phyloP scores from a whole-genome alignment of 2,888 invertebrate species.

The Steinernema hermaphroditum region DNA sequence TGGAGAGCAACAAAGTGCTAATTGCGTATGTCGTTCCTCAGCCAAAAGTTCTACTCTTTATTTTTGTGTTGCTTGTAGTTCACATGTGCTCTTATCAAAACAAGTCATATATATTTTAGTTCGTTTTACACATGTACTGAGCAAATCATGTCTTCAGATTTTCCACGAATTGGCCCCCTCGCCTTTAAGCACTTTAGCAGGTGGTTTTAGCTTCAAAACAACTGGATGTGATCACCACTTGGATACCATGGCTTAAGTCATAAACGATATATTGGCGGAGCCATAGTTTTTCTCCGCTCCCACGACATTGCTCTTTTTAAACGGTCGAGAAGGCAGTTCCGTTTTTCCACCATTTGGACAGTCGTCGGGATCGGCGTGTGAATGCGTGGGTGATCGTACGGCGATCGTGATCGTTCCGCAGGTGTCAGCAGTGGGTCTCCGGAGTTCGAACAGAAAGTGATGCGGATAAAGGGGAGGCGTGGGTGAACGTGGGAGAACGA shows the following conservation, averaged over 20 bases:
- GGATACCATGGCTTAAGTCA: not conserved
- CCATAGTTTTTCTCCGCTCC: not conserved
- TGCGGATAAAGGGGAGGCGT: not conserved
- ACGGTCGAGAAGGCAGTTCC: not conserved
- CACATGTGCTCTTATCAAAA: no score
- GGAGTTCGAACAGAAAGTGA: conserved; percentile 18
- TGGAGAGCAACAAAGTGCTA: no score
- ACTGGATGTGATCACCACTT: no score
- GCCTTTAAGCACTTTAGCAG: no score
- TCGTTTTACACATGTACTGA: no score
- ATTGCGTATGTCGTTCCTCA: no score
- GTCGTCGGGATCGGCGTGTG: conserved; percentile 10
- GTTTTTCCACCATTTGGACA: not conserved
- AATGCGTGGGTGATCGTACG: conserved; percentile 19
- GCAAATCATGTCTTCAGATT: no score
- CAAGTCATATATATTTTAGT: no score
- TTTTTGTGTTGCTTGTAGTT: no score
- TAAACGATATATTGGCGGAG: not conserved
- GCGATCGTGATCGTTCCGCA: not conserved
- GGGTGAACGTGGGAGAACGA: not conserved
- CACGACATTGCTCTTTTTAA: not conserved
- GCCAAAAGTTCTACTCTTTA: no score
- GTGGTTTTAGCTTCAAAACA: no score
- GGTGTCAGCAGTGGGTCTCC: not conserved
- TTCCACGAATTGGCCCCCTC: no score